These are phyloP conservation scores for Chaetophractus vellerosus DNA, from an alignment of 2,797 vertebrate genomes.

Conservation along the genomic window DNA sequence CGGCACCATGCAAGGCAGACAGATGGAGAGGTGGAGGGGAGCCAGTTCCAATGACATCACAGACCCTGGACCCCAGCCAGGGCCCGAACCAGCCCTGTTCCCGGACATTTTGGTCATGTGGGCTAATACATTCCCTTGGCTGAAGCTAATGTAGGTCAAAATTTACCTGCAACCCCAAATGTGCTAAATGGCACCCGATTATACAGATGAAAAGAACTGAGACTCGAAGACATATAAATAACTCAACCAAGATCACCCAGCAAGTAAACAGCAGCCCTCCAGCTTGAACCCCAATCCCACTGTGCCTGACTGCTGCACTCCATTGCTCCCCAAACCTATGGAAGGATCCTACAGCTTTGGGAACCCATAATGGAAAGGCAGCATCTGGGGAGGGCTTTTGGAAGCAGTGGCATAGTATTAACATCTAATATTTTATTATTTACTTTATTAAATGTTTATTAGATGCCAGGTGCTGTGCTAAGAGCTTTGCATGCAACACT, in stretches of 20 bases:
- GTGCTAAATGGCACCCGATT: accelerated
- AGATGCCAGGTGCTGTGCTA: background rate
- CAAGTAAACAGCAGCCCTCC: background rate
- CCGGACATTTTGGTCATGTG: background rate
- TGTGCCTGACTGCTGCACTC: accelerated
- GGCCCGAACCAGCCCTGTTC: background rate
- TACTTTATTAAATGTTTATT: background rate
- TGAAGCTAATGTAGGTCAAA: background rate
- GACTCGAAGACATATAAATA: background rate
- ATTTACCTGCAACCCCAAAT: background rate
- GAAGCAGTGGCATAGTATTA: background rate
- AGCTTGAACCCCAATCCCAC: background rate
- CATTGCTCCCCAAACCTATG: background rate
- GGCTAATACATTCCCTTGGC: background rate
- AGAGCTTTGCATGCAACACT: background rate
- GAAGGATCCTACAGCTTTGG: accelerated
- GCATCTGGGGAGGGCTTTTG: background rate
- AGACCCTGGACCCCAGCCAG: background rate
- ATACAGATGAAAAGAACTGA: background rate
- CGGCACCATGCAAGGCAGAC: background rate
- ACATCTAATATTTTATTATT: background rate
- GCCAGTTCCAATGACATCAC: background rate
- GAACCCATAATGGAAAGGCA: background rate
- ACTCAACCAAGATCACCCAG: background rate
- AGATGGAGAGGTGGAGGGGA: background rate